phyloP scores from a whole-genome alignment of 2,113 vertebrate genomes.

The Tragulus kanchil region DNA sequence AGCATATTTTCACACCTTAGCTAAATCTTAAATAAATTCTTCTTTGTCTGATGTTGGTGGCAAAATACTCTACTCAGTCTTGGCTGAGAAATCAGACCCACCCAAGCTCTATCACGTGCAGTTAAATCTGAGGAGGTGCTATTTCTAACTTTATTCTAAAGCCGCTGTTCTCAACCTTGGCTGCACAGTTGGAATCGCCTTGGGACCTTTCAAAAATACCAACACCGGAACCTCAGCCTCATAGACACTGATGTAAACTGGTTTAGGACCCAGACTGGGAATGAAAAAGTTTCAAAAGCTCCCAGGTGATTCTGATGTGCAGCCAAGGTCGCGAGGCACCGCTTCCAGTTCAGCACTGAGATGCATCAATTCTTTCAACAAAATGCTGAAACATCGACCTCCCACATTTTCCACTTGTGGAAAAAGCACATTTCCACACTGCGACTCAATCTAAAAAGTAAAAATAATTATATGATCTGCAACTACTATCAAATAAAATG shows the following conservation, averaged over 20 bases:
- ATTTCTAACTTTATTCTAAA: slow-evolving; percentile 53
- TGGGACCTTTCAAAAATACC: neutral
- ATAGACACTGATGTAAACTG: neutral
- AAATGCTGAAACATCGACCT: neutral
- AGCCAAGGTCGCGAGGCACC: neutral
- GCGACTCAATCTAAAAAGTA: neutral
- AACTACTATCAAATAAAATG: neutral
- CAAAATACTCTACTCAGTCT: slow-evolving; percentile 14
- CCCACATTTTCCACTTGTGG: neutral
- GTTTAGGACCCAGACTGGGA: slow-evolving; percentile 16
- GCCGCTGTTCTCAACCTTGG: neutral
- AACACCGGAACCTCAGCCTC: neutral
- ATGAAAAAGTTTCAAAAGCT: slow-evolving; percentile 23
- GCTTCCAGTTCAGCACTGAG: neutral
- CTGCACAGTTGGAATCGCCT: neutral
- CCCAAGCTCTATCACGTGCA: neutral
- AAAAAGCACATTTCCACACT: neutral
- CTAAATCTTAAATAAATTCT: slow-evolving; percentile 58
- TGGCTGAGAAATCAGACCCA: slow-evolving; percentile 55
- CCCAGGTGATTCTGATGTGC: slow-evolving; percentile 7
- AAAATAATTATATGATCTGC: neutral
- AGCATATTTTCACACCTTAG: slow-evolving; percentile 40
- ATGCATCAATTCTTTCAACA: neutral
- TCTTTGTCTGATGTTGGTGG: slow-evolving; percentile 6
- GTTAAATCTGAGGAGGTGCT: neutral